Evolutionary conservation across 1,140 invertebrate species (phyloP).

Genomic region (Gonatopus flavifemur): DNA sequence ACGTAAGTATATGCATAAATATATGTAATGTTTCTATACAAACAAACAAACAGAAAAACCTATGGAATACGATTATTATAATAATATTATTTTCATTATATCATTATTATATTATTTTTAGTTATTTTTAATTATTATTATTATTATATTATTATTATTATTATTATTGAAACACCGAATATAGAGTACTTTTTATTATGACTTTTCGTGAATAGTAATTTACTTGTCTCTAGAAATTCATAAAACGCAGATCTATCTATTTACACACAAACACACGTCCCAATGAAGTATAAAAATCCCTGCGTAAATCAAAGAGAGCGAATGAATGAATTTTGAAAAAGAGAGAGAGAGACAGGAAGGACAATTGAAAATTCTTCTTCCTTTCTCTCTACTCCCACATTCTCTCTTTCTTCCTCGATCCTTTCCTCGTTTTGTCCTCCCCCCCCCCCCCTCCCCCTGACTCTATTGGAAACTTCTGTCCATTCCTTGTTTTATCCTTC

Average conservation of each 20-base stretch:
- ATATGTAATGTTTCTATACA: too few relatives aligned
- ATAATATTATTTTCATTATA: constrained; percentile 15
- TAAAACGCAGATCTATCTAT: constrained; percentile 35
- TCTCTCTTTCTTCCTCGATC: constrained; percentile 18
- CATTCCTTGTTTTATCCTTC: too few relatives aligned
- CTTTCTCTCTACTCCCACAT: constrained; percentile 7
- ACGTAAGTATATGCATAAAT: constrained; percentile 9
- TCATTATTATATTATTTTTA: constrained; percentile 5
- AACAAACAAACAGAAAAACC: constrained; percentile 34
- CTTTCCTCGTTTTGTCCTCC: too few relatives aligned
- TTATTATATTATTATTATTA: constrained; percentile 38
- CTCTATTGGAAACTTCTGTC: too few relatives aligned
- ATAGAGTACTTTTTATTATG: constrained; percentile 48
- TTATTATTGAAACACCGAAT: constrained; percentile 42
- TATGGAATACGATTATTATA: constrained; percentile 24
- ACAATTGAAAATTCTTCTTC: neutral
- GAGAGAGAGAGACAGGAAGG: constrained; percentile 3
- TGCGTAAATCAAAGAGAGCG: constrained; percentile 1
- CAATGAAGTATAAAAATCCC: too few relatives aligned
- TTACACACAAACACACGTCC: too few relatives aligned
- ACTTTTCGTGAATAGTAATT: constrained; percentile 47
- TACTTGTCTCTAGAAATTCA: constrained; percentile 41
- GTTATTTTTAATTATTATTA: constrained; percentile 27
- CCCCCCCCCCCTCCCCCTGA: too few relatives aligned
- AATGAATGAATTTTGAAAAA: neutral